Base-by-base conservation (phyloP, 2,888 invertebrate species). In the Cryptus armator region DNA sequence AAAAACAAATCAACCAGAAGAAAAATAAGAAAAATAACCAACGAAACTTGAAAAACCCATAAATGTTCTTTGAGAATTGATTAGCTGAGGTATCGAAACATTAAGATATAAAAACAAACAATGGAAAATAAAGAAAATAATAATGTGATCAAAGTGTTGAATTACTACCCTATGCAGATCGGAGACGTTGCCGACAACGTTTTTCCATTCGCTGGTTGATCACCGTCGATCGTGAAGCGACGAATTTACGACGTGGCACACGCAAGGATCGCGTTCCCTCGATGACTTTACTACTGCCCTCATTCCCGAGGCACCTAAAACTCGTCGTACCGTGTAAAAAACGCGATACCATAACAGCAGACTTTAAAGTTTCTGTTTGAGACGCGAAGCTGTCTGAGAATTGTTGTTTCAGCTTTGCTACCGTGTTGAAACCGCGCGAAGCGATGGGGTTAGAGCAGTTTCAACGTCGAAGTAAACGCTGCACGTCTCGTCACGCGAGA, bases 211-310 rank as follows among this genome's bases (percentile, higher is more conserved):
- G 78, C 75, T 43, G 64, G 53, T 51, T 29, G 43, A 9, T 53
- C 64, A 72, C 19, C 56, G 66, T 64, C 66, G 80, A 83, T 85
- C 86, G 84, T 87, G 86, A 89, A 79, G 77, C 82, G 84, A 87
- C 85, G 71, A 85, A 83, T 66, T 89, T 87, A 86, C 81, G 87
- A 81, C 81, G 64, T 32, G 62, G 78, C 67, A 78, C 89, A 89
- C 89, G 88, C 89, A 84, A 89, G 76, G 74, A 81, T 84, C 86
- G 10, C 56, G 78, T 86, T 85, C 81, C 68, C 70, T 75, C 77
- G 81, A 84, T 81, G 86, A 81, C 71, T 88, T 84, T 85, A 84
- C 77, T 85, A 84, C 85, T 83, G 56, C 81, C 84, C 81, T 78
- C 14, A 53, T 68, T 75, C 10, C 29, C 62, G 48, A 75, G 43